phyloP scores from a whole-genome alignment of 1,140 invertebrate species.

The Riptortus pedestris region DNA sequence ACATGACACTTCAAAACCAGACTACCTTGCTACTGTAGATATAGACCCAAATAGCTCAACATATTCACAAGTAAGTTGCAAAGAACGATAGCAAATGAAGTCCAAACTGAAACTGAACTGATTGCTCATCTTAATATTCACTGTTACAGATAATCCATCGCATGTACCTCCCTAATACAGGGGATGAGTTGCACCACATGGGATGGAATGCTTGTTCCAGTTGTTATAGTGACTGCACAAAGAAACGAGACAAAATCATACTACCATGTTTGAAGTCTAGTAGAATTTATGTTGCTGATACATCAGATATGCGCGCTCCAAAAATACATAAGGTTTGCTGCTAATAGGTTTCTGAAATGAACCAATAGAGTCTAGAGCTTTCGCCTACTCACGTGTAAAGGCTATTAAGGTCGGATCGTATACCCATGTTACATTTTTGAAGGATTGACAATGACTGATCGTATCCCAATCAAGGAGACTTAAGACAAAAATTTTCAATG shows the following conservation, averaged over 20 bases:
- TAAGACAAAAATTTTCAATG: too few species aligned
- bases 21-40: constrained; percentile 84
- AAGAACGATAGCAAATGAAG: too few species aligned
- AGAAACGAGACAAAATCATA: constrained; percentile 65
- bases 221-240: constrained; percentile 55
- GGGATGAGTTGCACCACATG: constrained; percentile 88
- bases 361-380: too few species aligned
- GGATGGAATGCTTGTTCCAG: constrained; percentile 96
- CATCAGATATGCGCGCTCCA: constrained; percentile 56
- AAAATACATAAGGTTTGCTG: constrained; percentile 48
- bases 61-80: constrained; percentile 64
- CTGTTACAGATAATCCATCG: constrained; percentile 70
- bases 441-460: too few species aligned
- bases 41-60: constrained; percentile 76
- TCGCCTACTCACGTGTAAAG: too few species aligned
- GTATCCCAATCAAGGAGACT: too few species aligned
- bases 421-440: too few species aligned
- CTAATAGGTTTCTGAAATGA: not conserved
- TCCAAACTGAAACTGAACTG: not conserved
- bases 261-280: constrained; percentile 72
- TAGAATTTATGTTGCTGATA: constrained; percentile 78
- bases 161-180: constrained; percentile 59
- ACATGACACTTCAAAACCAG: constrained; percentile 54
- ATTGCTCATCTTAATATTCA: not conserved
- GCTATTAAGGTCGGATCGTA: too few species aligned